Conservation (phyloP, 1,140 invertebrate genomes). For the Drosophila melanica region DNA sequence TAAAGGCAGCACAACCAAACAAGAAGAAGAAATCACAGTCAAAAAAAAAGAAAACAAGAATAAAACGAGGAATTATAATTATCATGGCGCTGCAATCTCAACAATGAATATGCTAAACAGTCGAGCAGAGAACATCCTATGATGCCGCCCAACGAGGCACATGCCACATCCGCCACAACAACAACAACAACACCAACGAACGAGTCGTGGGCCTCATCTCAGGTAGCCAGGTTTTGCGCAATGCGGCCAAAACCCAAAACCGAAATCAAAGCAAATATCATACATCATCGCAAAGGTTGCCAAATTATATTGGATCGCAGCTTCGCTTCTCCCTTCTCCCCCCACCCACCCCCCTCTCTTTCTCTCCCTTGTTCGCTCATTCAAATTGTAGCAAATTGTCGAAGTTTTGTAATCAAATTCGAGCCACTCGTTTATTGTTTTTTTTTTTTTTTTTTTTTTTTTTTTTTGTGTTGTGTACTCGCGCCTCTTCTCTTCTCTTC, state of each 20-base stretch:
- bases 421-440: conserved; percentile 15
- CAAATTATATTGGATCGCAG: conserved; percentile 41
- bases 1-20: conserved; percentile 51
- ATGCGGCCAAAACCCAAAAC: conserved; percentile 15
- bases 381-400: conserved; percentile 68
- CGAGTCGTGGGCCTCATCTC: conserved; percentile 33
- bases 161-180: conserved; percentile 51
- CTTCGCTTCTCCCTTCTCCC: background rate
- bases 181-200: conserved; percentile 12
- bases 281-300: conserved; percentile 70
- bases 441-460: conserved; percentile 13
- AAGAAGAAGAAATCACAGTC: conserved; percentile 4
- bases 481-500: conserved; percentile 20
- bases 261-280: conserved; percentile 58
- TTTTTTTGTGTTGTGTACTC: background rate
- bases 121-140: conserved; percentile 62
- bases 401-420: conserved; percentile 67
- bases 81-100: conserved; percentile 61
- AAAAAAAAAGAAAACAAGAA: conserved; percentile 17
- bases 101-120: conserved; percentile 70
- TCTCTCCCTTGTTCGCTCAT: conserved; percentile 13
- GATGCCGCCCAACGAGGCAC: conserved; percentile 25
- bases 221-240: conserved; percentile 55
- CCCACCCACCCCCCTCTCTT: background rate
- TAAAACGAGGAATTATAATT: conserved; percentile 59